Base-by-base conservation (phyloP, 2,888 invertebrate genomes). In the Hyposoter dolosus region DNA sequence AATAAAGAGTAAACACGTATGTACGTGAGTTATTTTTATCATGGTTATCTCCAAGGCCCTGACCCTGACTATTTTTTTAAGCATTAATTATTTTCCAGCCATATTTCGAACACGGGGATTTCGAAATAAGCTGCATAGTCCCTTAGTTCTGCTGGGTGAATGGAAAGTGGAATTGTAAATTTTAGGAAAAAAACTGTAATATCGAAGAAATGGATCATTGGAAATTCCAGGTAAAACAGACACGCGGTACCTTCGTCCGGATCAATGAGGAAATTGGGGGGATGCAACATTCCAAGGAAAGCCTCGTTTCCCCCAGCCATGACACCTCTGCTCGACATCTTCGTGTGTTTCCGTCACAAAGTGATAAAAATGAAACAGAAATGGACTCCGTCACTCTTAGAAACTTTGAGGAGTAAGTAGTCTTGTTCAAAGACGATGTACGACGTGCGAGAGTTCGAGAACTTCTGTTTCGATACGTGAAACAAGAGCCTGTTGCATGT, bases 241-340 rank as follows among this genome's bases (percentile, higher is more conserved):
- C 3, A 28, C 2, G 9, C 28, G 28, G 88, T 91, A 92, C 92
- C 94, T 91, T 92, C 93, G n/a, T 92, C 93, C 43, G 90, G 88
- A 69, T 93, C 93, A 85, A 92, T 91, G 88, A 92, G 90, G 76
- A 92, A 91, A 86, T 90, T 91, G 5, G 91, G 89, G 12, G 90
- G 76, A 69, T 84, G 88, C 2, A 91, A 88, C 80, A 91, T 89
- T 72, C 88, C 90, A n/a, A 90, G 88, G 83, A 91, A 94, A n/a
- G 88, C 85, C 23, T 92, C 91, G 66, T 87, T 90, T 72, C 88
- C 88, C 56, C 88, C 89, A 19, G 90, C 88, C 65, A 91, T 92
- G 4, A 94, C 91, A 32, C 94, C 94, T 88, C 94, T 90, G 86
- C 92, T 93, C 69, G 94, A 94, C 94, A 94, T 94, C 28, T 68